Base-by-base conservation (phyloP, 1,140 invertebrate genomes). In the Halesus radiatus region DNA sequence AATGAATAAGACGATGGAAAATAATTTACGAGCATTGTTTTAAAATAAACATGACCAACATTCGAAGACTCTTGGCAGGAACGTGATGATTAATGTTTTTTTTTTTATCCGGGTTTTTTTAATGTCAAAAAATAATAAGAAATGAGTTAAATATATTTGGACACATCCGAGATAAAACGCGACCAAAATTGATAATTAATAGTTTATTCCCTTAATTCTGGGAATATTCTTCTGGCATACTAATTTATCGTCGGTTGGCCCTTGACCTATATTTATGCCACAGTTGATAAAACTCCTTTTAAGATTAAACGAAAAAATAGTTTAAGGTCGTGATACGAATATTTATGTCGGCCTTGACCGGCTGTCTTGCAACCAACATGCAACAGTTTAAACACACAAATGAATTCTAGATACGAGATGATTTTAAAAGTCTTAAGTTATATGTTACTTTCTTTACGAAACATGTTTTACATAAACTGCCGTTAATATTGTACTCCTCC, bases 201-300 rank as follows among this genome's bases (percentile, higher is more conserved):
- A 2, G 8, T 37, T 50, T 22, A 10, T 26, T 26, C 8, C 66
- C 22, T 50, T 20, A 70, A 50, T 45, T 70, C 29, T 16, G 37
- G 68, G 68, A 10, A 15, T 22, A 72, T 23, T 16, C 20, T 15
- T 10, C 18, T 52, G 45, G 68, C 20, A 72, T 72, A 72, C 68
- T 72, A 52, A 72, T 72, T 72, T 52, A 15, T 52, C 29, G 37
- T 50, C n/a, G 8, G 10, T 16, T 18, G 68, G 50, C 20, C 68
- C 68, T 72, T 72, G 68, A 72, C 68, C 68, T 29, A 72, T 72
- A 53, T 72, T 29, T 8, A 53, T n/a, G 68, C 53, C 50, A 5
- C 37, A 52, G 68, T 72, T 53, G 22, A 50, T 50, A 70, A 72
- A 72, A 68, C 20, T 22, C 50, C 50, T 29, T 72, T 54, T 29